Evolutionary conservation across 2,113 vertebrate species (phyloP), one percentile per base, ranked within the genome.

Genomic region (Micronycteris hirsuta): DNA sequence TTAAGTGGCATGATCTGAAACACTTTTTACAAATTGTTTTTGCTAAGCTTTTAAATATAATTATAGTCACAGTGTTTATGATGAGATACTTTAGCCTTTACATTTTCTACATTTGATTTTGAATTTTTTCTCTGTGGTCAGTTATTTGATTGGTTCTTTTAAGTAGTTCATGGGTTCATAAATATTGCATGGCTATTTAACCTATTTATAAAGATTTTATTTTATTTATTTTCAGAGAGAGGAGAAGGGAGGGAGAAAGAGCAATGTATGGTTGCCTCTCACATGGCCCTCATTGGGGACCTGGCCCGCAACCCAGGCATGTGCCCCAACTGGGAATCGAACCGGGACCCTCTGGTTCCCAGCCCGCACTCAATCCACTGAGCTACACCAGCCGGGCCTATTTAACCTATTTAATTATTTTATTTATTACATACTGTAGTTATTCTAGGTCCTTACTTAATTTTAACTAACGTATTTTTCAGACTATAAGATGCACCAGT

Each of bases 181-280:
- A 73, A 68, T 86, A 95, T 91, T 82, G 89, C 49, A 71, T 73
- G 17, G 22, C 31, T 28, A 90, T 54, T 74, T 94, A 92, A 91
- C 87, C 22, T 92, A 76, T 61, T 93, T 87, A 84, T n/a, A n/a
- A n/a, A n/a, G n/a, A n/a, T n/a, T 68, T 85, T 3, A 91, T 61
- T 93, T 97, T 87, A 83, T 68, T 91, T 93, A 87, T 78, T 77
- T n/a, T n/a, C n/a, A n/a, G n/a, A n/a, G n/a, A n/a, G n/a, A n/a
- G n/a, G n/a, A n/a, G n/a, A n/a, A n/a, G n/a, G n/a, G n/a, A n/a
- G n/a, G n/a, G n/a, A n/a, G n/a, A n/a, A n/a, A n/a, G n/a, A n/a
- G n/a, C n/a, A n/a, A n/a, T n/a, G n/a, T n/a, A n/a, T n/a, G n/a
- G n/a, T n/a, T n/a, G n/a, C n/a, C n/a, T n/a, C n/a, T n/a, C n/a